Evolutionary conservation across 2,888 invertebrate genomes (phyloP), one percentile per base, ranked within the genome.

Genomic region (Drosophila dives): DNA sequence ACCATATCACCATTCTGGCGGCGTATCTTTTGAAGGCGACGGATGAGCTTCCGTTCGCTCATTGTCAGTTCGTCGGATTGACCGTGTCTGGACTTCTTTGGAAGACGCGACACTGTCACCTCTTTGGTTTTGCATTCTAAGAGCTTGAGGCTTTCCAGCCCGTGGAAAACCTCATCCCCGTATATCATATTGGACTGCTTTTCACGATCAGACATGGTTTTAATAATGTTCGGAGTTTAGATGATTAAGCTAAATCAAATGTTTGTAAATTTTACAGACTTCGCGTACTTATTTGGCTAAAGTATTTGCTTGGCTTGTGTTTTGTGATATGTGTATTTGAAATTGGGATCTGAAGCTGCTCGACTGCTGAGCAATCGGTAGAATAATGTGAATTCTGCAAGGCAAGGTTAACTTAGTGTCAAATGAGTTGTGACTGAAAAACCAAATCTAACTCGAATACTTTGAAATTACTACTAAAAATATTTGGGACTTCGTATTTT

Each of bases 71-170:
- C 4, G 11, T 8, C 10, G 15, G 10, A 32, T 3, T 56, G 40
- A 6, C n/a, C 26, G 6, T 32, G 10, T 6, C n/a, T 48, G 7
- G 11, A 0, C 12, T 48, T 4, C 42, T 45, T 32, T 1, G n/a
- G 2, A 2, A 20, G 1, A 3, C 38, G 45, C 11, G 23, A 34
- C 0, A 1, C 4, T 0, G 4, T 40, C n/a, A 23, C 15, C 26
- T 17, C 32, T 23, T 36, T 11, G 5, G 26, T 56, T 50, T 1
- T 32, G 32, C 84, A n/a, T 23, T 74, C 51, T 12, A 84, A 26
- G 4, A 76, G 73, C 29, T 65, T 80, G 26, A 83, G 85, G 6
- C 34, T 67, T 40, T 73, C 62, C 38, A 85, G 56, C 1, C 87
- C 63, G 10, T 20, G 56, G 23, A 61, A 55, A 17, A 87, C 26